These are phyloP conservation scores for Myanophis thanlyinensis DNA, from an alignment of 2,113 vertebrate species.

Conservation along the genomic window DNA sequence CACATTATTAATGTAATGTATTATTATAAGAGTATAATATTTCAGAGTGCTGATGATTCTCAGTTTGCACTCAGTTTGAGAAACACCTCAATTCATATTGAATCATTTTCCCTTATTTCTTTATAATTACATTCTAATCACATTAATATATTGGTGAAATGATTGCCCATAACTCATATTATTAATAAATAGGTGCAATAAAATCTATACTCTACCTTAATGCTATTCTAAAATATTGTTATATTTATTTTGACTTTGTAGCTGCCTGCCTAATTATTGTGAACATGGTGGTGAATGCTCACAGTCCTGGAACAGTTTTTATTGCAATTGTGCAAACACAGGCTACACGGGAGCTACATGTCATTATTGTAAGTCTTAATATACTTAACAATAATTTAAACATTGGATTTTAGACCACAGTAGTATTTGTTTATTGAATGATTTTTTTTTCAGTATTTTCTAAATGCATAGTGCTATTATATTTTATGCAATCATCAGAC, in stretches of 20 bases:
- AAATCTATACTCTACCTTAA: background rate
- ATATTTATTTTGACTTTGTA: conserved; percentile 48
- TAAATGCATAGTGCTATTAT: background rate
- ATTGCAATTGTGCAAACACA: conserved; percentile 86
- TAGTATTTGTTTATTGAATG: background rate
- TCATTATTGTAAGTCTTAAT: conserved; percentile 80
- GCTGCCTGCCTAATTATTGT: conserved; percentile 90
- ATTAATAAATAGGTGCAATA: background rate
- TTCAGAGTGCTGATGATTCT: background rate
- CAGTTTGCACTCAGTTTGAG: background rate
- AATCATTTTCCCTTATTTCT: background rate
- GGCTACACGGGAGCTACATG: conserved; percentile 92
- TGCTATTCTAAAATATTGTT: background rate
- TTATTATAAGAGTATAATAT: background rate
- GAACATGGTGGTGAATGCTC: conserved; percentile 90
- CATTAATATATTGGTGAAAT: background rate
- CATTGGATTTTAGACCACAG: background rate
- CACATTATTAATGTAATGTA: background rate
- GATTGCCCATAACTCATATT: background rate
- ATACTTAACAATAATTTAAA: background rate
- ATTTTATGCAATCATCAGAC: background rate
- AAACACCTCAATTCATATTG: background rate
- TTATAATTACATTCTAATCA: background rate
- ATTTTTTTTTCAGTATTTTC: background rate
- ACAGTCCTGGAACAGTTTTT: conserved; percentile 91